Percentiles rank a stretch among this genome's conserved stretches.
These are phyloP conservation scores for Eolophus roseicapilla DNA, from an alignment of 2,113 vertebrate genomes.

Conservation along the genomic window DNA sequence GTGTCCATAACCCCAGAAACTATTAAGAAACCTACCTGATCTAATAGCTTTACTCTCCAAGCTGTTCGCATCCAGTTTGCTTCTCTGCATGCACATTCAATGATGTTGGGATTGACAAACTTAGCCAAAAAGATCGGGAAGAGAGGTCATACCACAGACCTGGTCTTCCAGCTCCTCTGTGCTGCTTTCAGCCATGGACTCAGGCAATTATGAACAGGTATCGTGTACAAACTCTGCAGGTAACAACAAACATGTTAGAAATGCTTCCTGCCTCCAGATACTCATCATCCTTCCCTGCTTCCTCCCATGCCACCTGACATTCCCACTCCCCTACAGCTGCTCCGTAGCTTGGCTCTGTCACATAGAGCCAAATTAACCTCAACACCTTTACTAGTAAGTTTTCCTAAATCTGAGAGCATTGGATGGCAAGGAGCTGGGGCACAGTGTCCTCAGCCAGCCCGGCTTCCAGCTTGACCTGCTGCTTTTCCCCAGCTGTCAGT, in stretches of 20 bases:
- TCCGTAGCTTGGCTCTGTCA: neutral
- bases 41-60: neutral
- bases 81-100: neutral
- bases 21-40: neutral
- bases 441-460: neutral
- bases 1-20: neutral
- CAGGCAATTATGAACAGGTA: neutral
- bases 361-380: neutral
- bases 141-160: neutral
- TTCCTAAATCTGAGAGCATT: neutral
- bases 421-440: neutral
- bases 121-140: neutral
- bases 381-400: neutral
- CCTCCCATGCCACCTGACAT: neutral
- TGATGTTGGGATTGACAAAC: neutral
- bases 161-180: neutral
- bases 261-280: neutral
- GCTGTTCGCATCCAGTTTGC: neutral
- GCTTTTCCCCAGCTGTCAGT: neutral
- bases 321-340: neutral
- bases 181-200: neutral
- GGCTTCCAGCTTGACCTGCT: neutral
- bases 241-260: neutral
- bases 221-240: neutral
- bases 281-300: neutral